Percentiles rank a stretch among this genome's conserved stretches.
Conservation (phyloP, 2,888 invertebrate genomes). For the Empis stercorea region DNA sequence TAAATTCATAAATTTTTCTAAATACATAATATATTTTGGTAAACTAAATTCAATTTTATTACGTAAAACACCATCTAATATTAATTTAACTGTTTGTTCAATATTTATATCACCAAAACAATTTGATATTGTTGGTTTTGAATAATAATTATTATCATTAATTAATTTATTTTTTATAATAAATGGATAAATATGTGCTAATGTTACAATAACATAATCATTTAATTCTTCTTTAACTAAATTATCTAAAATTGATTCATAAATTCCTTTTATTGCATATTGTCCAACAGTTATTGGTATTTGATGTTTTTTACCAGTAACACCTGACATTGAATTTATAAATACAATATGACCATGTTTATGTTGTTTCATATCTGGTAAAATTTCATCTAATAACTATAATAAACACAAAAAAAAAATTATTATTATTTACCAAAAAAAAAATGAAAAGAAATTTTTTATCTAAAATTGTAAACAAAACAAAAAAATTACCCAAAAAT, state of each 20-base stretch:
- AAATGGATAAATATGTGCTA: slow-evolving; percentile 50
- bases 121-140: slow-evolving; percentile 44
- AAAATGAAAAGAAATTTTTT: neutral
- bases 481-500: slow-evolving; percentile 54
- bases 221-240: slow-evolving; percentile 41
- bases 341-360: slow-evolving; percentile 49
- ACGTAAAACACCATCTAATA: slow-evolving; percentile 47
- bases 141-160: slow-evolving; percentile 42
- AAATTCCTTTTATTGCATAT: slow-evolving; percentile 52
- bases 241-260: slow-evolving; percentile 49
- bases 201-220: slow-evolving; percentile 44
- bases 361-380: slow-evolving; percentile 45
- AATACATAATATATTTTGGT: slow-evolving; percentile 45
- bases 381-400: slow-evolving; percentile 45
- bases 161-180: slow-evolving; percentile 43
- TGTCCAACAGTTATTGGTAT: slow-evolving; percentile 50
- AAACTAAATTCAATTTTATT: slow-evolving; percentile 51
- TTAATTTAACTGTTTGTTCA: slow-evolving; percentile 42
- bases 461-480: too few species aligned
- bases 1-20: slow-evolving; percentile 45
- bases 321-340: slow-evolving; percentile 48
- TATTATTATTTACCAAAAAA: neutral
- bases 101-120: slow-evolving; percentile 52
- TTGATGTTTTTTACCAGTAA: slow-evolving; percentile 44
- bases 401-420: slow-evolving; percentile 17